Evolutionary conservation across 2,888 invertebrate genomes (phyloP).

Genomic region (Hemaris fuciformis): DNA sequence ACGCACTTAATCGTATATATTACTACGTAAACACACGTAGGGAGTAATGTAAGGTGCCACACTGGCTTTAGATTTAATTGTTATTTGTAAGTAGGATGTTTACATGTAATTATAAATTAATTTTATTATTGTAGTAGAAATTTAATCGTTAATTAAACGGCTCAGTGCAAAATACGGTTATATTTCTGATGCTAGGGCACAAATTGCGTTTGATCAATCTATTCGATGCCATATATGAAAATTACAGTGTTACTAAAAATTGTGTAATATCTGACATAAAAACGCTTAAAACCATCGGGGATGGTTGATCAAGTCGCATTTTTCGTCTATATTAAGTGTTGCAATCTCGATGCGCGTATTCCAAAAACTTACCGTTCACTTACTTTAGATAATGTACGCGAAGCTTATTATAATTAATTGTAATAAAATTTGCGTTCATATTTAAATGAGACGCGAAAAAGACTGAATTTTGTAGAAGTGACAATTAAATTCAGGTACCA

Average conservation of each 20-base stretch:
- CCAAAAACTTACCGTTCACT: not conserved
- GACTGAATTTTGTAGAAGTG: slow-evolving; percentile 50
- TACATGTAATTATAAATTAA: slow-evolving; percentile 8
- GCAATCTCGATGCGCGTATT: slow-evolving; percentile 3
- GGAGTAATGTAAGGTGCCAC: slow-evolving; percentile 55
- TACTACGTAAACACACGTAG: not conserved
- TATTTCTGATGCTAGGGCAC: not conserved
- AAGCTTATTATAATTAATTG: not conserved
- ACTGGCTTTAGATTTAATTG: slow-evolving; percentile 32
- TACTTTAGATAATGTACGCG: not conserved
- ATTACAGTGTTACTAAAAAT: not conserved
- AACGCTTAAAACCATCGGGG: not conserved
- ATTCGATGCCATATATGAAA: not conserved
- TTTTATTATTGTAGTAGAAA: not conserved
- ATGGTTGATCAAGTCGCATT: slow-evolving; percentile 6
- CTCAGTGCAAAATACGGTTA: not conserved
- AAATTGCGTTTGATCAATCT: slow-evolving; percentile 21
- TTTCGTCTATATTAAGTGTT: not conserved
- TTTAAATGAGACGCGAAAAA: slow-evolving; percentile 38
- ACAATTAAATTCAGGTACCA: slow-evolving; percentile 26
- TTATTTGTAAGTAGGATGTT: slow-evolving; percentile 38
- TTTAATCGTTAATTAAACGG: not conserved
- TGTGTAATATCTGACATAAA: not conserved
- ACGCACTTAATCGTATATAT: slow-evolving; percentile 16
- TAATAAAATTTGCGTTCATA: slow-evolving; percentile 15